Percentiles rank a stretch among this genome's conserved stretches.
These are phyloP conservation scores for Apteryx owenii DNA, from an alignment of 2,113 vertebrate genomes.

Conservation along the genomic window DNA sequence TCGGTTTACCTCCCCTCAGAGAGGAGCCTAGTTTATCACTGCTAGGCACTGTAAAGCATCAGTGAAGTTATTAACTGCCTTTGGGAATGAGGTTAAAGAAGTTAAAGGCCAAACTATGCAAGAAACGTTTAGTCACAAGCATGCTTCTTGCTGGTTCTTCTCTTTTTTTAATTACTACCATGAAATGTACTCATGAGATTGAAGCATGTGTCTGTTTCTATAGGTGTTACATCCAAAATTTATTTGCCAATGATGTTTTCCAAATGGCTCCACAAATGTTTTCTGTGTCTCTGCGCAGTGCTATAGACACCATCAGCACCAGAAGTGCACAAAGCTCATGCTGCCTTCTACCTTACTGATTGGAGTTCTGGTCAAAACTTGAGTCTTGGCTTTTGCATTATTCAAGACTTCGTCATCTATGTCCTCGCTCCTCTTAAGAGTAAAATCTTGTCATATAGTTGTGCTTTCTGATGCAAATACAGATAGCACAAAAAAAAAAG, in stretches of 20 bases:
- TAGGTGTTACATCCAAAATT: neutral
- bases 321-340: fast-evolving
- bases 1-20: neutral
- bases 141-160: neutral
- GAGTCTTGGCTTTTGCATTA: neutral
- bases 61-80: neutral
- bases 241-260: neutral
- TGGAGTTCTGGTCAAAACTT: neutral
- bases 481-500: neutral
- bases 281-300: neutral
- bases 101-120: neutral
- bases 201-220: neutral
- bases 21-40: neutral
- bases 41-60: neutral
- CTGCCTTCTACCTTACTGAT: neutral
- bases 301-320: too few species aligned
- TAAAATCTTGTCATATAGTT: neutral
- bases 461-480: neutral
- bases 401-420: neutral
- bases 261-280: neutral
- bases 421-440: neutral
- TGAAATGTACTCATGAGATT: fast-evolving
- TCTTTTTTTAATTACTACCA: neutral
- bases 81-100: neutral
- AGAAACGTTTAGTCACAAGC: neutral